Percentiles rank a stretch among this genome's conserved stretches.
These are phyloP conservation scores for Xiphophorus birchmanni DNA, from an alignment of 2,797 vertebrate genomes.

Conservation along the genomic window DNA sequence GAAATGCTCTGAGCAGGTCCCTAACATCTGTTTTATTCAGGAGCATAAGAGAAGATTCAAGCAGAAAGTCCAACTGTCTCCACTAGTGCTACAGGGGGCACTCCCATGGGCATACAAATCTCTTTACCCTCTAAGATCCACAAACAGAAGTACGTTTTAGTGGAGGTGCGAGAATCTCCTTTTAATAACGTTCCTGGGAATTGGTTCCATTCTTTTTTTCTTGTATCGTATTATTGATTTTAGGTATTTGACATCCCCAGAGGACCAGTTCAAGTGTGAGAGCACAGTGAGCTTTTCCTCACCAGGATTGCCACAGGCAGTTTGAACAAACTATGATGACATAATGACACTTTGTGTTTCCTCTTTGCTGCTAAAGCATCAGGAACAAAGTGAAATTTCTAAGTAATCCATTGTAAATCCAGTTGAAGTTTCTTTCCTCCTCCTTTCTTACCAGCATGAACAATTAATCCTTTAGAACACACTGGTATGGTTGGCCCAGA, in stretches of 20 bases:
- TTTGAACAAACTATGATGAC: slow-evolving; percentile 43
- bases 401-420: slow-evolving; percentile 50
- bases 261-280: slow-evolving; percentile 38
- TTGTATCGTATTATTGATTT: slow-evolving; percentile 68
- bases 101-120: slow-evolving; percentile 24
- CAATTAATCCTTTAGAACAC: slow-evolving; percentile 50
- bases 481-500: slow-evolving; percentile 44
- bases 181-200: slow-evolving; percentile 52
- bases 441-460: slow-evolving; percentile 31
- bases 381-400: slow-evolving; percentile 27
- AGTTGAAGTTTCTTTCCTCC: slow-evolving; percentile 10
- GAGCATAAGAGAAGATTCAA: slow-evolving; percentile 30
- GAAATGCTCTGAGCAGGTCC: neutral
- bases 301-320: slow-evolving; percentile 30
- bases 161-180: slow-evolving; percentile 23
- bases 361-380: slow-evolving; percentile 39
- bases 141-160: slow-evolving; percentile 33
- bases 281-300: slow-evolving; percentile 49
- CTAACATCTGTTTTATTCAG: slow-evolving; percentile 52
- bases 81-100: slow-evolving; percentile 58
- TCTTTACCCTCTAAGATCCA: slow-evolving; percentile 25
- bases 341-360: slow-evolving; percentile 26
- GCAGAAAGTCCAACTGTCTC: slow-evolving; percentile 50
- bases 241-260: slow-evolving; percentile 51
- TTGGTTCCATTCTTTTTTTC: slow-evolving; percentile 54